Conservation (phyloP, 2,888 invertebrate genomes). For the Eutolmus rufibarbis region DNA sequence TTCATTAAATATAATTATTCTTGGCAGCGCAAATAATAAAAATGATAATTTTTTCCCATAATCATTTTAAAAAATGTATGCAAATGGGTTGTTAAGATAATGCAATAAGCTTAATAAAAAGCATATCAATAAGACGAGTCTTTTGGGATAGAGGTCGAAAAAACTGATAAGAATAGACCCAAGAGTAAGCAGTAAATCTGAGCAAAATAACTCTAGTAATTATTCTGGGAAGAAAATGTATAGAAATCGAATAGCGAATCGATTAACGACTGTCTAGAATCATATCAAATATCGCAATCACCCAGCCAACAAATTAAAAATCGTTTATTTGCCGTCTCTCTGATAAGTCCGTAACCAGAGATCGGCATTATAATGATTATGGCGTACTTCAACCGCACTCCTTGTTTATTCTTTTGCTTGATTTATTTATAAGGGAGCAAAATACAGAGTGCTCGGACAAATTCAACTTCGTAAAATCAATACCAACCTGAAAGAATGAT, state of each 20-base stretch:
- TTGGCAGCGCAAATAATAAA: background rate
- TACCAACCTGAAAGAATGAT: slow-evolving; percentile 34
- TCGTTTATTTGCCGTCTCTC: background rate
- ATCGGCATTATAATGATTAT: background rate
- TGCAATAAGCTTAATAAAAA: background rate
- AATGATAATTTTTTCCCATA: background rate
- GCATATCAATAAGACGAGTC: background rate
- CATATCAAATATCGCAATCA: slow-evolving; percentile 11
- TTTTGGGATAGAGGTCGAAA: background rate
- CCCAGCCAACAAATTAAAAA: background rate
- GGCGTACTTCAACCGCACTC: background rate
- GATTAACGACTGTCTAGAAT: background rate
- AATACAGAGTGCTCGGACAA: background rate
- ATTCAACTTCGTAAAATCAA: background rate
- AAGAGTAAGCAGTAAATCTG: background rate
- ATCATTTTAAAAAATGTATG: background rate
- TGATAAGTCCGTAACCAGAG: background rate
- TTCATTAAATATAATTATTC: background rate
- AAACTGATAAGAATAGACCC: background rate
- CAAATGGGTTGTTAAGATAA: background rate
- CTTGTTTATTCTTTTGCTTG: background rate
- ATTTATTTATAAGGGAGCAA: background rate
- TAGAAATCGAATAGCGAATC: background rate
- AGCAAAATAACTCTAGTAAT: background rate
- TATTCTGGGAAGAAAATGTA: background rate